Evolutionary conservation across 2,113 vertebrate species (phyloP), one percentile per base, ranked within the genome.

Genomic region (Rhabdornis inornatus): DNA sequence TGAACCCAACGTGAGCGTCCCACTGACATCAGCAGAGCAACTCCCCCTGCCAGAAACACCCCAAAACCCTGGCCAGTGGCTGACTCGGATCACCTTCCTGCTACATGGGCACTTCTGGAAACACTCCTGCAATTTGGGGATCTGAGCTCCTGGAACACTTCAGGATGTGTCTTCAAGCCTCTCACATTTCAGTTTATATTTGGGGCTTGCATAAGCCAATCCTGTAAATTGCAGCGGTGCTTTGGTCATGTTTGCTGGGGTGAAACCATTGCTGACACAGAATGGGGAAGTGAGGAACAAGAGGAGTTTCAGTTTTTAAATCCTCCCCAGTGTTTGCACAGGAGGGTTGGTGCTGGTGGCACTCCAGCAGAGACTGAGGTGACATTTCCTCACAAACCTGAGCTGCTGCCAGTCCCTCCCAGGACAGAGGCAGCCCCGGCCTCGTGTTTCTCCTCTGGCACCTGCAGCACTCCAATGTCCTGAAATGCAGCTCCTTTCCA

Each of bases 131-230:
- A 11, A 21, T 82, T 45, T 44, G 5, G 44, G 80, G 59, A 8
- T 23, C 28, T 0, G 76, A 53, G 33, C 93, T 96, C 94, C 90
- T 75, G 92, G 83, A 97, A 95, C 35, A 47, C 81, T 17, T 7
- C 3, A 35, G 79, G 86, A 92, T 9, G 79, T 4, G 15, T 45
- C 93, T 77, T 81, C 92, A 50, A n/a, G 40, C 4, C 10, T 49
- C 81, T 95, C 87, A 3, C 17, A 30, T 94, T 95, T 80, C 92
- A 92, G 96, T 95, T 97, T 91, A 84, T 97, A 95, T 94, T 72
- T 84, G 89, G 87, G 90, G 65, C 39, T 95, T 88, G 95, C 91
- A 91, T 85, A 92, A 90, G 77, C 39, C 59, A 59, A 86, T 82
- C 90, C 57, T 9, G 10, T 89, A 90, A 90, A 85, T 75, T 31